Conservation (phyloP, 2,888 invertebrate species). For the Hirtodrosophila histrioides region DNA sequence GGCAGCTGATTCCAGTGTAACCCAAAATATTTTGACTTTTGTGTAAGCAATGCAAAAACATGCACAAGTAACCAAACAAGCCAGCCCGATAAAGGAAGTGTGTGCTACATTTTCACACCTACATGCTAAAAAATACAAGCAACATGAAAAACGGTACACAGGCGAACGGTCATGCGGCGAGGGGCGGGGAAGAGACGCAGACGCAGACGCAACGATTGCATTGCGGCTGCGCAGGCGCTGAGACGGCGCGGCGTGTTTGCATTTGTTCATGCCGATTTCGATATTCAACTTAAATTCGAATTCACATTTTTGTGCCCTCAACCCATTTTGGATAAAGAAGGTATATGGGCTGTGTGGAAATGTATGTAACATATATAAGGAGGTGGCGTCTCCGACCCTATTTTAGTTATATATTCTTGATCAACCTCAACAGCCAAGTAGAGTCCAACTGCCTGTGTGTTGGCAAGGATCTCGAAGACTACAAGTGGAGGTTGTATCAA, state of each 20-base stretch:
- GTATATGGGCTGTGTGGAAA: too few relatives aligned
- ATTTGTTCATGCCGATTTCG: constrained; percentile 50
- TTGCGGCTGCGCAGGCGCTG: constrained; percentile 33
- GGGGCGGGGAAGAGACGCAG: not conserved
- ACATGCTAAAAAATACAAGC: constrained; percentile 75
- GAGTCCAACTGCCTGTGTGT: too few relatives aligned
- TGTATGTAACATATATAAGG: too few relatives aligned
- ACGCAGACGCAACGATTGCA: constrained; percentile 16
- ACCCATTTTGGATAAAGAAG: too few relatives aligned
- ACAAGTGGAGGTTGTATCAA: too few relatives aligned
- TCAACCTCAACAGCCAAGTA: too few relatives aligned
- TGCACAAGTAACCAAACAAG: constrained; percentile 42
- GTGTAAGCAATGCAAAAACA: constrained; percentile 47
- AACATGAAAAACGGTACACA: constrained; percentile 46
- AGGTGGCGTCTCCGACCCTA: too few relatives aligned
- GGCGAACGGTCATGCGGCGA: constrained; percentile 29
- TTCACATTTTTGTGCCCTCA: constrained; percentile 7
- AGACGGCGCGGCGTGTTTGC: constrained; percentile 41
- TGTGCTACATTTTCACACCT: constrained; percentile 80
- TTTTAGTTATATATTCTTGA: too few relatives aligned
- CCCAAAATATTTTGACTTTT: constrained; percentile 65
- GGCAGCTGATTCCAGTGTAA: constrained; percentile 16
- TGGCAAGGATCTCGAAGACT: too few relatives aligned
- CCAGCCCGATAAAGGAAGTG: constrained; percentile 76
- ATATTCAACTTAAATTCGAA: constrained; percentile 36